Conservation (phyloP, 2,797 vertebrate genomes). For the Notolabrus celidotus region DNA sequence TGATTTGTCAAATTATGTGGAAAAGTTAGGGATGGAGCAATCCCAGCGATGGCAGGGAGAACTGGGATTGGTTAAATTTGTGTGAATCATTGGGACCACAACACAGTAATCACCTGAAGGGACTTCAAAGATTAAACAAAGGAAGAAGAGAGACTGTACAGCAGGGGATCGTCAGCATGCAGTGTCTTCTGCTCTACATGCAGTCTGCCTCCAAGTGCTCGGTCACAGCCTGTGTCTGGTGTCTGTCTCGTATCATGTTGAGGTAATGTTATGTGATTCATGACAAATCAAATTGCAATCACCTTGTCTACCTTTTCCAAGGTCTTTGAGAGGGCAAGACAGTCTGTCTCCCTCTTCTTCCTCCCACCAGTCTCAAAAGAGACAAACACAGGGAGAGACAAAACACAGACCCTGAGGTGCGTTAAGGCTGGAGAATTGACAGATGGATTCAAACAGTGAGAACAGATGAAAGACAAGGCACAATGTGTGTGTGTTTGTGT, state of each 20-base stretch:
- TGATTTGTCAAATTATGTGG: too few relatives aligned
- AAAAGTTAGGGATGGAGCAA: too few relatives aligned
- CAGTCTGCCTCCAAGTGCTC: conserved; percentile 18
- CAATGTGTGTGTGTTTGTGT: conserved; percentile 29
- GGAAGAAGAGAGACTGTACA: background rate
- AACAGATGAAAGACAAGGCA: conserved; percentile 66
- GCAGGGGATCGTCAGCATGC: background rate
- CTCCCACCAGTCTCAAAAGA: conserved; percentile 25
- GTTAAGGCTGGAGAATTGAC: conserved; percentile 62
- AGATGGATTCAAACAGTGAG: conserved; percentile 68
- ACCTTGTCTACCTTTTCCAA: conserved; percentile 48
- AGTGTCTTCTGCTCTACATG: conserved; percentile 19
- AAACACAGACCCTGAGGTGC: conserved; percentile 56
- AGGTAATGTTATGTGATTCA: conserved; percentile 63
- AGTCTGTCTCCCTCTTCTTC: conserved; percentile 26
- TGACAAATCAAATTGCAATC: conserved; percentile 68
- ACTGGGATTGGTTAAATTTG: too few relatives aligned
- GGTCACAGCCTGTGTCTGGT: conserved; percentile 19
- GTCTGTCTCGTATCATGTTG: conserved; percentile 55
- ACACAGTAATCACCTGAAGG: too few relatives aligned
- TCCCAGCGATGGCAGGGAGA: too few relatives aligned
- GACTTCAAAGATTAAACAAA: too few relatives aligned
- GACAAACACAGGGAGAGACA: conserved; percentile 38
- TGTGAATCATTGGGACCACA: too few relatives aligned
- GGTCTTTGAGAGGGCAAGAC: conserved; percentile 24